phyloP scores from a whole-genome alignment of 2,113 vertebrate genomes.

The Clupea harengus region DNA sequence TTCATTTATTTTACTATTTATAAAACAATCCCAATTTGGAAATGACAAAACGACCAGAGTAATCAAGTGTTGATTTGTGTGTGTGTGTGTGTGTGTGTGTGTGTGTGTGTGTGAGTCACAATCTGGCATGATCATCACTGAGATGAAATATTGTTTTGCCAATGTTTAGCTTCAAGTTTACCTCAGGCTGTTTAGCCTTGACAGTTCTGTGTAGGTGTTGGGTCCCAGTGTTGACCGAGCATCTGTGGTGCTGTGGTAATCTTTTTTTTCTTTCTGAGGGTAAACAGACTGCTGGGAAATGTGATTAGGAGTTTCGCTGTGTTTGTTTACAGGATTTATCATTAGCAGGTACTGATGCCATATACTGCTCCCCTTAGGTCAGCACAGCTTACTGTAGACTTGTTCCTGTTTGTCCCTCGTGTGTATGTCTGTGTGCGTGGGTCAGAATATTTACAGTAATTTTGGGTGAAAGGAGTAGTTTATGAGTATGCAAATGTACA shows the following conservation, averaged over 20 bases:
- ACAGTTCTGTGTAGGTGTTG: background rate
- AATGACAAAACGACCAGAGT: too few relatives aligned
- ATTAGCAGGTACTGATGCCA: background rate
- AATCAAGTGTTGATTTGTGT: too few relatives aligned
- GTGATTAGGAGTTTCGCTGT: background rate
- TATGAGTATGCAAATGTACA: background rate
- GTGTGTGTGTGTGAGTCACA: too few relatives aligned
- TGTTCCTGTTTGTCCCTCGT: background rate
- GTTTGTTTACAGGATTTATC: background rate
- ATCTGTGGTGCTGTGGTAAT: background rate
- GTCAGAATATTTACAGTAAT: background rate
- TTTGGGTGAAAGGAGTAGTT: background rate
- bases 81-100: too few relatives aligned
- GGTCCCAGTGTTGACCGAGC: background rate
- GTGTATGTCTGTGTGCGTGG: background rate
- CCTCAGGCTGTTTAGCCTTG: background rate
- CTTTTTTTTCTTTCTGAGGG: background rate
- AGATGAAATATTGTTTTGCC: too few relatives aligned
- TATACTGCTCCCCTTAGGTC: background rate
- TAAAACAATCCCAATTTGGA: too few relatives aligned
- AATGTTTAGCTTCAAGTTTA: too few relatives aligned
- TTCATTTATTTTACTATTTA: background rate
- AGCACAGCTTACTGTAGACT: background rate
- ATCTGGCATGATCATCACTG: too few relatives aligned
- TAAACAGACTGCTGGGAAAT: constrained; percentile 10